Percentiles rank a stretch among this genome's conserved stretches.
These are phyloP conservation scores for Pseudocheirus occidentalis DNA, from an alignment of 2,797 vertebrate genomes.

Conservation along the genomic window DNA sequence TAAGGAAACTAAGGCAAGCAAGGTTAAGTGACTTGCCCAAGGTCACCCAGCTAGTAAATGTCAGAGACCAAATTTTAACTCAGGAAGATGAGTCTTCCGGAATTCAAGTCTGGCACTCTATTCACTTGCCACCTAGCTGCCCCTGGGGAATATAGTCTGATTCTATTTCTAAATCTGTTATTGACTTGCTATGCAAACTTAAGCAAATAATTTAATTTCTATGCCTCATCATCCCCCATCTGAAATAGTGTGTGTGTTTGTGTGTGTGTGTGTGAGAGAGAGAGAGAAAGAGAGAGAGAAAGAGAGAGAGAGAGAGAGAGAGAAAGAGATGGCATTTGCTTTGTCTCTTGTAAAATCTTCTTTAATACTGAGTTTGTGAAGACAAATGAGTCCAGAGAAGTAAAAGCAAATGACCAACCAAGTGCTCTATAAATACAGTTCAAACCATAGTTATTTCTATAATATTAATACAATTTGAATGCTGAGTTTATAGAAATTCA, in stretches of 20 bases:
- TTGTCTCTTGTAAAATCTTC: neutral
- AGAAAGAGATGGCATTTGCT: neutral
- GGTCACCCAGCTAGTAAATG: neutral
- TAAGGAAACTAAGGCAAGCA: neutral
- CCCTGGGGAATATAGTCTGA: neutral
- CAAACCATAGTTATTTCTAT: fast-evolving
- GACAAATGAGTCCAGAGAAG: neutral
- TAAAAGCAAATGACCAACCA: neutral
- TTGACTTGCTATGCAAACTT: neutral
- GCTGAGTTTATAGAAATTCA: neutral
- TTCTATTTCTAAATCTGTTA: neutral
- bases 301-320: neutral
- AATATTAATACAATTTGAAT: neutral
- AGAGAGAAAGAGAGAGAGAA: neutral
- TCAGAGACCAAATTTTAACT: neutral
- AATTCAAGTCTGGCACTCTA: neutral
- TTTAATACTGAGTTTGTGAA: neutral
- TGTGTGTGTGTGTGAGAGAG: neutral
- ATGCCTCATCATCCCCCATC: neutral
- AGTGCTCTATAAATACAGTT: neutral
- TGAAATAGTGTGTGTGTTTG: neutral
- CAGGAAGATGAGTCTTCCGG: neutral
- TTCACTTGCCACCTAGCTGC: neutral
- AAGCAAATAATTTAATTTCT: neutral
- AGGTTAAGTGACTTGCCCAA: neutral